These are phyloP conservation scores for Ceryle rudis DNA, from an alignment of 2,797 vertebrate genomes.

Conservation along the genomic window DNA sequence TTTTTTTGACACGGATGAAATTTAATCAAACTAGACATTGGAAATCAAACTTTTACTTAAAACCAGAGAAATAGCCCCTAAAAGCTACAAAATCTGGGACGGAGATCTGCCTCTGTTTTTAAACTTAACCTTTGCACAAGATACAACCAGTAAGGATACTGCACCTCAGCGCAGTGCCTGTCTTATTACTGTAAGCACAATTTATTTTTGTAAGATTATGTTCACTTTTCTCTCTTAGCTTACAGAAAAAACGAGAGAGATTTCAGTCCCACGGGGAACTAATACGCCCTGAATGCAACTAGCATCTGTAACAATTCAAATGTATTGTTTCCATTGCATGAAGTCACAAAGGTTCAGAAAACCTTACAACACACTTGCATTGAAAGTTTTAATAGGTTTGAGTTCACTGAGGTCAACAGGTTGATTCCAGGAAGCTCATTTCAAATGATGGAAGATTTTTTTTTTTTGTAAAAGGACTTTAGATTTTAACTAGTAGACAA, in stretches of 20 bases:
- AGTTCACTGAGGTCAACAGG: not conserved
- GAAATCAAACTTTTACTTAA: not conserved
- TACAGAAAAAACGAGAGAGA: not conserved
- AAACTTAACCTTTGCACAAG: not conserved
- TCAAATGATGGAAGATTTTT: not conserved
- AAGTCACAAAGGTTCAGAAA: not conserved
- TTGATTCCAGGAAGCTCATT: not conserved
- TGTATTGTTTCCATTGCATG: not conserved
- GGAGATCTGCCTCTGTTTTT: not conserved
- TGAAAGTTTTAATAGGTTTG: not conserved
- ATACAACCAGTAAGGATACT: not conserved
- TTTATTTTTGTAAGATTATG: not conserved
- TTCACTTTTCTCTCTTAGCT: not conserved
- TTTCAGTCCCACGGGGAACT: not conserved
- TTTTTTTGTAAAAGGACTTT: not conserved
- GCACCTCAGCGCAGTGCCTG: not conserved
- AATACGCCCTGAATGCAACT: not conserved
- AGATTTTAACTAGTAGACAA: not conserved
- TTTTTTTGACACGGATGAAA: not conserved
- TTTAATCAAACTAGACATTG: not conserved
- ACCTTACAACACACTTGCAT: not conserved
- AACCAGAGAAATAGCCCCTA: not conserved
- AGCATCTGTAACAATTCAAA: not conserved
- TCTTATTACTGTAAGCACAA: not conserved
- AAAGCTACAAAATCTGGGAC: not conserved